A percentile compares a stretch with the other conserved stretches of the same genome.
Evolutionary conservation across 1,140 invertebrate species (phyloP).

Genomic region (Diploscapter pachys): DNA sequence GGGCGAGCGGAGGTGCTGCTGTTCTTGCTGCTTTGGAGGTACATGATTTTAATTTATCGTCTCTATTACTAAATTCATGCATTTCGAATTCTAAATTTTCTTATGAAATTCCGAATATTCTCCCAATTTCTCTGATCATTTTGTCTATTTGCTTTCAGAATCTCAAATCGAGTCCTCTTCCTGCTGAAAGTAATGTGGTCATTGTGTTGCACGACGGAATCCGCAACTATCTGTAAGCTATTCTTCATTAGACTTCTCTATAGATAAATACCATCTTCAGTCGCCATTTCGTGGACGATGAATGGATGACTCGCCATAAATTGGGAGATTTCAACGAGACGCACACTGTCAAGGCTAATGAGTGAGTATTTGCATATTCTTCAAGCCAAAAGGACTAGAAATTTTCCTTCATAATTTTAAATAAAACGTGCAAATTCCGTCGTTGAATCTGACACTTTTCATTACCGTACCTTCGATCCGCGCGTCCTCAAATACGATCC

Average conservation of each 20-base stretch:
- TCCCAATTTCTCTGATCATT: too few relatives aligned
- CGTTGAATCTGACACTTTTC: slow-evolving; percentile 6
- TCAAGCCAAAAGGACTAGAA: neutral
- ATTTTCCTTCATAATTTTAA: neutral
- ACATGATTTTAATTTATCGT: neutral
- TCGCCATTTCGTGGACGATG: slow-evolving; percentile 83
- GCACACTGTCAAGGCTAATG: slow-evolving; percentile 3
- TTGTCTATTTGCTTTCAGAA: neutral
- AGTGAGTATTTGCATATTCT: slow-evolving; percentile 17
- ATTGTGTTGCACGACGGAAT: slow-evolving; percentile 88
- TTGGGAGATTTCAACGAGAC: slow-evolving; percentile 63
- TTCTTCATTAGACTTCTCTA: neutral
- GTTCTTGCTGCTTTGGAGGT: slow-evolving; percentile 74
- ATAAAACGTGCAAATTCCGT: neutral
- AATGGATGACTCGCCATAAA: slow-evolving; percentile 84
- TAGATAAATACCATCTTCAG: neutral
- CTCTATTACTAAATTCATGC: too few relatives aligned
- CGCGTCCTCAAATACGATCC: slow-evolving; percentile 31
- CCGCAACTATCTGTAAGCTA: slow-evolving; percentile 79
- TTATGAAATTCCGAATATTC: too few relatives aligned
- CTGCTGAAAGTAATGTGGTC: slow-evolving; percentile 78
- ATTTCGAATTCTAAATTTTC: too few relatives aligned
- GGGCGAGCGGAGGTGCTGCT: slow-evolving; percentile 83
- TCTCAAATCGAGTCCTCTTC: slow-evolving; percentile 75
- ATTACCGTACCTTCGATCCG: slow-evolving; percentile 28